Base-by-base conservation (phyloP, 2,797 vertebrate species). In the Mallotus villosus region DNA sequence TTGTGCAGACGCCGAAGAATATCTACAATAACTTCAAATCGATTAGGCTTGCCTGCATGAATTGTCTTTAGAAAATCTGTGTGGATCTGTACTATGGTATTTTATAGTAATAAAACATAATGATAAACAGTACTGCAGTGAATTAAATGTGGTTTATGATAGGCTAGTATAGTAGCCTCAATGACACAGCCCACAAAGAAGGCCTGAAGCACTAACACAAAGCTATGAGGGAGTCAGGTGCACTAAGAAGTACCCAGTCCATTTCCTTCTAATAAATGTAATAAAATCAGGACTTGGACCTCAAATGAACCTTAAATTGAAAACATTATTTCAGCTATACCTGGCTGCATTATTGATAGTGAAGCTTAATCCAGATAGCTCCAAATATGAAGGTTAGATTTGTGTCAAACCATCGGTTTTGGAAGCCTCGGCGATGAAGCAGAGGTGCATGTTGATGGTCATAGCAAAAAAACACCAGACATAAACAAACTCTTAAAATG, bases 241-340 rank as follows among this genome's bases (percentile, higher is more conserved):
- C 41, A 46, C 11, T 14, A 12, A 12, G 2, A 46, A 46, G 41
- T 11, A 2, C 41, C 41, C 11, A 14, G 41, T 46, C 2, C 41
- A 46, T 46, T 46, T 46, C 2, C 11, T 46, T 46, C 41, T 46
- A 46, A 46, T 46, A 14, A 14, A 46, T 12, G 3, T 14, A 82
- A 82, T 79, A 61, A 49, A 41, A 78, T 75, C 74, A 63, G 55
- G 62, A 19, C 19, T 19, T 24, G 32, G 61, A 59, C 46, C 37
- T 67, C 37, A 46, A 70, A 57, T 63, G 41, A 79, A 62, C 27
- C 46, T 24, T 58, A 57, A 60, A 59, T 21, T 2, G 53, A 65
- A 60, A 17, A 55, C 51, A 55, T 17, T 55, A 55, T 55, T n/a
- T 55, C 19, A 55, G 16, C 7, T 1, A 55, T 5, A 55, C 7